phyloP scores from a whole-genome alignment of 2,113 vertebrate genomes.

The Gymnocephalus cernua region DNA sequence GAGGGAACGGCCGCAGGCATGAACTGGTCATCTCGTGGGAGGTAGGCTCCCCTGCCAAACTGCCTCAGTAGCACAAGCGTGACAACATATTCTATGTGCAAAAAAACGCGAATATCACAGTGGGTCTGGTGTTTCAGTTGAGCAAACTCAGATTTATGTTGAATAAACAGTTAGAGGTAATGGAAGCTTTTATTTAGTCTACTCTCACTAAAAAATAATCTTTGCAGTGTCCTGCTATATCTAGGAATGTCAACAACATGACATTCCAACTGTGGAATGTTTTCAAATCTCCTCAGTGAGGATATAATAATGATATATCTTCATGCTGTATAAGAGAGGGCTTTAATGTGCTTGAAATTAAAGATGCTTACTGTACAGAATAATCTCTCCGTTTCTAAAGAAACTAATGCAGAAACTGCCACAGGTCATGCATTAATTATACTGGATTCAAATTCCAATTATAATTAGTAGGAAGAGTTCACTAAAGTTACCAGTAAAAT shows the following conservation, averaged over 20 bases:
- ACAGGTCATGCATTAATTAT: slow-evolving; percentile 2
- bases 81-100: neutral
- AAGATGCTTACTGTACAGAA: neutral
- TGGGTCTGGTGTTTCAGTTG: neutral
- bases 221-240: neutral
- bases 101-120: slow-evolving; percentile 16
- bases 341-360: slow-evolving; percentile 8
- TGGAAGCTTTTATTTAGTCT: neutral
- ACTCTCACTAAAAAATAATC: neutral
- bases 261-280: slow-evolving; percentile 17
- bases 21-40: slow-evolving; percentile 99
- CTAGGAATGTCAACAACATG: neutral
- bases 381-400: neutral
- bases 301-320: neutral
- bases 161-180: neutral
- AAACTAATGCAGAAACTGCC: slow-evolving; percentile 1
- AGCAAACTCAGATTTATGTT: neutral
- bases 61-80: slow-evolving; percentile 1
- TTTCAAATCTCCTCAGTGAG: neutral
- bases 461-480: neutral
- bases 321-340: neutral
- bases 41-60: slow-evolving; percentile 84
- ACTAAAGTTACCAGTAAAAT: neutral
- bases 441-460: neutral
- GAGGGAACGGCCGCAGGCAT: slow-evolving; percentile 93